These are phyloP conservation scores for Slavum lentiscoides DNA, from an alignment of 2,888 invertebrate species.

Conservation along the genomic window DNA sequence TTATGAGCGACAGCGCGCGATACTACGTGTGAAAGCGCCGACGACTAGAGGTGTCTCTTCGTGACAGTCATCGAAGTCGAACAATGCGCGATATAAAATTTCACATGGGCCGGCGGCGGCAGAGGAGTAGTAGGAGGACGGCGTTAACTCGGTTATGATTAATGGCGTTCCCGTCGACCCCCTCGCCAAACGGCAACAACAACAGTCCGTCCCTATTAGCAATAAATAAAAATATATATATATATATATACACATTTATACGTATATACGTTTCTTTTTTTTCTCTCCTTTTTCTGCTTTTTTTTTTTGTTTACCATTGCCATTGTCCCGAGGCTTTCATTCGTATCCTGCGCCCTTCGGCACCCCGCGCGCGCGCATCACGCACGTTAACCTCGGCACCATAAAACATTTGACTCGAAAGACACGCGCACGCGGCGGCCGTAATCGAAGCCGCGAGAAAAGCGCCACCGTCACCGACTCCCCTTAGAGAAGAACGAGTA, in stretches of 20 bases:
- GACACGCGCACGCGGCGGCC: not conserved
- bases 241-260: no score
- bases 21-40: conserved; percentile 38
- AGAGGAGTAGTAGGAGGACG: not conserved
- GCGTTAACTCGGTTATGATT: conserved; percentile 52
- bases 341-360: conserved; percentile 46
- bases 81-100: conserved; percentile 48
- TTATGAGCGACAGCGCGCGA: not conserved
- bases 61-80: conserved; percentile 50
- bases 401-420: conserved; percentile 47
- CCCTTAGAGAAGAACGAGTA: no score
- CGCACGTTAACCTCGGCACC: conserved; percentile 35
- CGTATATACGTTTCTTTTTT: conserved; percentile 24
- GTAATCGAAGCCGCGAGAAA: conserved; percentile 46
- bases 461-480: not conserved
- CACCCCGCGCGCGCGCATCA: conserved; percentile 1
- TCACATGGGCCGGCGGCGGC: conserved; percentile 24
- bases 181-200: conserved; percentile 24
- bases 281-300: conserved; percentile 22
- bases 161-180: conserved; percentile 23
- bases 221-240: conserved; percentile 52
- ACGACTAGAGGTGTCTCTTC: conserved; percentile 42
- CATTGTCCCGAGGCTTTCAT: conserved; percentile 49
- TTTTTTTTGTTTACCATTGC: conserved; percentile 42
- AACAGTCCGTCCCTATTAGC: conserved; percentile 52